Percentiles rank a stretch among this genome's conserved stretches.
phyloP scores from a whole-genome alignment of 2,888 invertebrate genomes.

The Lithophane leautieri region DNA sequence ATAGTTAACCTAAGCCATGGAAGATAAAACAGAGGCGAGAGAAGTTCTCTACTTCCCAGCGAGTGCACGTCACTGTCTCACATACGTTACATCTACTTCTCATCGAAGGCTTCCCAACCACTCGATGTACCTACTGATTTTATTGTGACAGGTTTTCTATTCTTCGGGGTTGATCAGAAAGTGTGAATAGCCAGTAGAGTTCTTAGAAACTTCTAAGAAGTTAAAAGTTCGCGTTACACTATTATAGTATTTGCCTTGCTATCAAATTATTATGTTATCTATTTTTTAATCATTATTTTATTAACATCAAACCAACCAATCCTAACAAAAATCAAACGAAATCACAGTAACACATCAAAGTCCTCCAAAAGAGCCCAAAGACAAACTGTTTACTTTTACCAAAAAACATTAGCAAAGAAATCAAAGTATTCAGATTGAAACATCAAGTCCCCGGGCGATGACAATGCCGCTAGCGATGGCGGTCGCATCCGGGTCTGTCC shows the following conservation, averaged over 20 bases:
- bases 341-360: constrained; percentile 11
- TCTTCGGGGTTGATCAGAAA: not conserved
- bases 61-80: too few species aligned
- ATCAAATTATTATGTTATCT: too few species aligned
- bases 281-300: not conserved
- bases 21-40: too few species aligned
- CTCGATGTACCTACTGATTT: not conserved
- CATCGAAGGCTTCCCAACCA: not conserved
- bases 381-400: constrained; percentile 28
- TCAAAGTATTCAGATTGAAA: constrained; percentile 59
- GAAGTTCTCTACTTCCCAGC: not conserved
- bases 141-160: not conserved
- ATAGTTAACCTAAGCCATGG: not conserved
- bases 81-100: not conserved
- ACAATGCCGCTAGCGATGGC: constrained; percentile 21
- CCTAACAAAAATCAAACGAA: constrained; percentile 1
- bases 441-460: constrained; percentile 47
- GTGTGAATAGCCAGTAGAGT: too few species aligned
- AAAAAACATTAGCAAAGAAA: constrained; percentile 47
- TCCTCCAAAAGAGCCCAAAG: not conserved
- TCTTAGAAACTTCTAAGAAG: not conserved
- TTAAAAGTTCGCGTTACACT: not conserved
- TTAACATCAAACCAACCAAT: not conserved
- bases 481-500: not conserved
- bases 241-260: not conserved